phyloP scores from a whole-genome alignment of 2,113 vertebrate genomes.

The Otolemur garnettii region DNA sequence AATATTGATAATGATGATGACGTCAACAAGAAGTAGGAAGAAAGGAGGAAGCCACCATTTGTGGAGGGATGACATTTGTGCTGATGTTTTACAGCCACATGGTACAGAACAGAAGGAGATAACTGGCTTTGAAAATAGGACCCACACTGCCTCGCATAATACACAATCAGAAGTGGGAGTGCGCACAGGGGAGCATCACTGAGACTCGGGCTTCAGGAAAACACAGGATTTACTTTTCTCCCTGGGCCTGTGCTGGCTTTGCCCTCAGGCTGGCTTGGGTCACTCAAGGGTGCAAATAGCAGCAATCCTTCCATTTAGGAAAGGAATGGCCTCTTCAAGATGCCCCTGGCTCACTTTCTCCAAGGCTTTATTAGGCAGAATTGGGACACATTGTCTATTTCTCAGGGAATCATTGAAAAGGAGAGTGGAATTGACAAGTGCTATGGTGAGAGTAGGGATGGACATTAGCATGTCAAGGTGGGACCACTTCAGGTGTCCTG shows the following conservation, averaged over 20 bases:
- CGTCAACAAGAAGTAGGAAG: not conserved
- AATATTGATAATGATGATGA: not conserved
- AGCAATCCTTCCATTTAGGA: not conserved
- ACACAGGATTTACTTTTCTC: not conserved
- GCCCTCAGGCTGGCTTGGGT: rapidly evolving
- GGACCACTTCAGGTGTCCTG: not conserved
- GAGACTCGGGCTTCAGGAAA: rapidly evolving
- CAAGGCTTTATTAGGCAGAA: not conserved
- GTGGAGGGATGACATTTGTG: not conserved
- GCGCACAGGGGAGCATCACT: not conserved
- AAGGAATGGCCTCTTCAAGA: not conserved
- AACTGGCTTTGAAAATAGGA: not conserved
- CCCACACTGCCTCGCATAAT: not conserved
- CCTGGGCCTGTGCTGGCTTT: not conserved
- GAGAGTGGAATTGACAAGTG: not conserved
- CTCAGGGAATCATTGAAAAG: not conserved
- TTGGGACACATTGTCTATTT: not conserved
- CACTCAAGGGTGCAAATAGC: not conserved
- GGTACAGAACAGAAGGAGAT: not conserved
- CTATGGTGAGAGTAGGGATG: not conserved
- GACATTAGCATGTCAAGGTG: not conserved
- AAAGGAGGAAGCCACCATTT: not conserved
- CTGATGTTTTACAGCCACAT: not conserved
- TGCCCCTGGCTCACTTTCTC: not conserved
- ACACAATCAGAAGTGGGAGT: not conserved